Conservation (phyloP, 2,113 vertebrate genomes). For the Sclerurus mexicanus region DNA sequence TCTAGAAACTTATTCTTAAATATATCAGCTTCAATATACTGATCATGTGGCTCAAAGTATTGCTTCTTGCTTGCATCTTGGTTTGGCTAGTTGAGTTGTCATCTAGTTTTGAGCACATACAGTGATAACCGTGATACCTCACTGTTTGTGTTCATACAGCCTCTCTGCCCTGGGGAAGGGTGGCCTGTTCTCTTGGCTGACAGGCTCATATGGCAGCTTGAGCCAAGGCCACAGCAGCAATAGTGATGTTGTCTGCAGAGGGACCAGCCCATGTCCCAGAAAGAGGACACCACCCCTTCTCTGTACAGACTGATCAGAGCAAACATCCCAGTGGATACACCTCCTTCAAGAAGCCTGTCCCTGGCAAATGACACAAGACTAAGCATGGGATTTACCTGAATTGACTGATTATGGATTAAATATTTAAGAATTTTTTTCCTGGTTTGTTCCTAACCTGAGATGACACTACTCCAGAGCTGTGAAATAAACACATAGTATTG, state of each 20-base stretch:
- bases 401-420: background rate
- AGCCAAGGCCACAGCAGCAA: background rate
- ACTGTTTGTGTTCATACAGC: background rate
- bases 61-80: background rate
- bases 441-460: background rate
- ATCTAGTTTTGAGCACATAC: background rate
- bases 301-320: background rate
- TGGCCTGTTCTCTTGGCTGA: background rate
- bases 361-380: background rate
- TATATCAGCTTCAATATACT: background rate
- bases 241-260: background rate
- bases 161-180: background rate
- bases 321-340: background rate
- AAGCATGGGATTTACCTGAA: background rate
- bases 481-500: background rate
- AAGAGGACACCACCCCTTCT: background rate
- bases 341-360: background rate
- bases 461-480: background rate
- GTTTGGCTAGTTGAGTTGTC: background rate
- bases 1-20: background rate
- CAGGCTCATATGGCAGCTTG: background rate
- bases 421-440: background rate
- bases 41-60: background rate
- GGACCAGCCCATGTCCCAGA: background rate
- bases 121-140: background rate